Conservation (phyloP, 2,888 invertebrate species). For the Alentia gelatinosa region DNA sequence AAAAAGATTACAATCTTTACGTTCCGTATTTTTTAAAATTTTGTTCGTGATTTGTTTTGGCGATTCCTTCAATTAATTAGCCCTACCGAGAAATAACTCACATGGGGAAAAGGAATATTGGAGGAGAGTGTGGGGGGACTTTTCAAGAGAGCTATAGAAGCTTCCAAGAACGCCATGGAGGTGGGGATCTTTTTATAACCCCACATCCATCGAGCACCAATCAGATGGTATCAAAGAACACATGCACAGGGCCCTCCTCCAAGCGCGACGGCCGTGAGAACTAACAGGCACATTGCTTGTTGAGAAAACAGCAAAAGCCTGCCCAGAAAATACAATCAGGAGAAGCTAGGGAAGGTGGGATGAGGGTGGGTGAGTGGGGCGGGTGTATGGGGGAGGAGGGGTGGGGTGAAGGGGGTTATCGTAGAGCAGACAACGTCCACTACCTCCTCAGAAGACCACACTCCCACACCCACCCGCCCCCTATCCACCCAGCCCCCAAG, state of each 20-base stretch:
- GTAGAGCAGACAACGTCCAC: neutral
- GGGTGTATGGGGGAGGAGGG: neutral
- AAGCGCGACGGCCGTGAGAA: conserved; percentile 24
- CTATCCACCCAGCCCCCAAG: neutral
- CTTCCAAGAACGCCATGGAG: neutral
- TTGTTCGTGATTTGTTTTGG: no score
- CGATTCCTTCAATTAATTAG: no score
- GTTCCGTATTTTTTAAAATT: no score
- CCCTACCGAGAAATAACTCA: no score
- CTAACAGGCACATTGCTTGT: conserved; percentile 49
- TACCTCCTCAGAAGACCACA: neutral
- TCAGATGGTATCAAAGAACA: conserved; percentile 42
- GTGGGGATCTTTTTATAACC: neutral
- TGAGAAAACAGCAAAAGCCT: conserved; percentile 47
- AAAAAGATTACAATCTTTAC: no score
- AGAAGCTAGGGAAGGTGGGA: neutral
- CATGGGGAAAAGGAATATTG: no score
- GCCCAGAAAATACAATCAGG: neutral
- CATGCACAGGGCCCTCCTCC: neutral
- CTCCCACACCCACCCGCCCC: neutral
- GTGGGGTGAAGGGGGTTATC: neutral
- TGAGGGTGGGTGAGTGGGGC: neutral
- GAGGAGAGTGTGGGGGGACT: neutral
- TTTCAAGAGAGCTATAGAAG: neutral
- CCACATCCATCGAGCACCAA: neutral